Base-by-base conservation (phyloP, 2,888 invertebrate genomes). In the Gasteruption jaculator region DNA sequence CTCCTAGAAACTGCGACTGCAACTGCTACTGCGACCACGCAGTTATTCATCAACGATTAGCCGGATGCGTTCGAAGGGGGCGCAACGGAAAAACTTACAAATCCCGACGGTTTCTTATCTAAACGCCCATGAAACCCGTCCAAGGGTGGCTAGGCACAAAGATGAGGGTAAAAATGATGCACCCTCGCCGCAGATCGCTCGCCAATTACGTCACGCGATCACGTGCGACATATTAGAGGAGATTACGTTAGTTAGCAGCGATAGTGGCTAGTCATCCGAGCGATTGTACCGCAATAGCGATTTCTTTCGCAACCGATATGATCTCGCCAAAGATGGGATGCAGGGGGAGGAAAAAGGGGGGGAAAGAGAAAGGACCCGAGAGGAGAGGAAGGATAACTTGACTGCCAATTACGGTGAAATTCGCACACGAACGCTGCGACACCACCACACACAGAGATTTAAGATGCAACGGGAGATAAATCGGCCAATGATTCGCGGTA, bases 201-300 rank as follows among this genome's bases (percentile, higher is more conserved):
- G 18, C 31, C 52, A 57, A 55, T 54, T 52, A 55, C 51, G 55
- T 48, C 48, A 53, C 49, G 44, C 50, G 53, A 58, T 59, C 63
- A 61, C 61, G 63, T 63, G 61, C 57, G 53, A 39, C 48, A 51
- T 53, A 60, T 63, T 60, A 57, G 53, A 52, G 50, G 48, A 60
- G 60, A 61, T 62, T 57, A 59, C 53, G 52, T 53, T 54, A 48
- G 53, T 48, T 50, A 50, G 51, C 48, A 41, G 46, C 38, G 48
- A 50, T 49, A 45, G 34, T 35, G 45, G 45, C 46, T 32, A 27
- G 27, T 37, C 39, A 35, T 19, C 35, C 35, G 31, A 32, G 12
- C 27, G 29, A 6, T 12, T 8, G 21, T 37, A 26, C 37, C 15
- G 20, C 21, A 18, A 14, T 19, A n/a, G n/a, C 19, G 33, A 21